A percentile compares a stretch with the other conserved stretches of the same genome.
Conservation (phyloP, 2,888 invertebrate genomes). For the Vesta saturnalis region DNA sequence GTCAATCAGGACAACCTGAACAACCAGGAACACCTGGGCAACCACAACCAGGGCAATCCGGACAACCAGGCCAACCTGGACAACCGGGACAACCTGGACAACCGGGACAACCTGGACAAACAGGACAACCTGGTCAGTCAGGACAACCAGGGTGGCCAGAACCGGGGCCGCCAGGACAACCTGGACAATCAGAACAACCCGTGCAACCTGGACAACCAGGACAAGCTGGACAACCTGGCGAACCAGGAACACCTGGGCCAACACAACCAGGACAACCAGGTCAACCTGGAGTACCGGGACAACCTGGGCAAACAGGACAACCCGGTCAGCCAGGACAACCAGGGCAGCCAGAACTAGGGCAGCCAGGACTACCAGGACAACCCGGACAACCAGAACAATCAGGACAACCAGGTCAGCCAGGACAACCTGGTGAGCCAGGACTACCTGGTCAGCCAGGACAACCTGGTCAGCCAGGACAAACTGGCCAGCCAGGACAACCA, state of each 20-base stretch:
- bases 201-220: slow-evolving; percentile 60
- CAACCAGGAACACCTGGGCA: too few relatives aligned
- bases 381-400: slow-evolving; percentile 9
- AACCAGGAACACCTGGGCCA: slow-evolving; percentile 33
- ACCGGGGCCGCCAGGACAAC: slow-evolving; percentile 26
- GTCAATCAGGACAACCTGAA: slow-evolving; percentile 38
- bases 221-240: slow-evolving; percentile 31
- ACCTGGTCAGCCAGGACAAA: slow-evolving; percentile 16
- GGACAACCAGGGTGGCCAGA: slow-evolving; percentile 26
- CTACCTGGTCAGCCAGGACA: slow-evolving; percentile 13
- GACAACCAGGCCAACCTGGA: slow-evolving; percentile 32
- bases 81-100: slow-evolving; percentile 28
- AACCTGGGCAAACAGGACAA: slow-evolving; percentile 20
- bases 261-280: slow-evolving; percentile 22
- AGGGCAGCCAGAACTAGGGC: slow-evolving; percentile 19
- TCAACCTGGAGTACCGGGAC: slow-evolving; percentile 25
- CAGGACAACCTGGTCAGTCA: slow-evolving; percentile 31
- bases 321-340: slow-evolving; percentile 34
- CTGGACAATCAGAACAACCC: slow-evolving; percentile 66
- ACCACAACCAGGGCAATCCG: too few relatives aligned
- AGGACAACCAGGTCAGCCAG: slow-evolving; percentile 1
- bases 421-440: slow-evolving; percentile 4
- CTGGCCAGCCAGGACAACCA: slow-evolving; percentile 29
- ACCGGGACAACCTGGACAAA: slow-evolving; percentile 30
- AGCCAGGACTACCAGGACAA: slow-evolving; percentile 10